These are phyloP conservation scores for Andrena bucephala DNA, from an alignment of 2,888 invertebrate genomes.

Conservation along the genomic window DNA sequence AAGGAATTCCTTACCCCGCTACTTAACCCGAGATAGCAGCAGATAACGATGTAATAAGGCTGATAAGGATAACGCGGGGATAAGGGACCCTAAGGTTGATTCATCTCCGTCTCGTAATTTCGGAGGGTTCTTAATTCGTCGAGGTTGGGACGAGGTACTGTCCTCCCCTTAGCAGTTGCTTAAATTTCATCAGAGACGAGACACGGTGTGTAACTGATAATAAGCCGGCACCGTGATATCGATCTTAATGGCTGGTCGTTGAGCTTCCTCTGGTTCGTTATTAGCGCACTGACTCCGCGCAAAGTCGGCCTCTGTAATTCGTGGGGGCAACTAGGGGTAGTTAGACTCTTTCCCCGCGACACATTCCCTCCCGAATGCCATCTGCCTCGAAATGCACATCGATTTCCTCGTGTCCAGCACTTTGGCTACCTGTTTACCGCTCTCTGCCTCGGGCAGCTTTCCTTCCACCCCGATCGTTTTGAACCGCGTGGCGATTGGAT, in stretches of 20 bases:
- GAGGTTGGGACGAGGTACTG: not conserved
- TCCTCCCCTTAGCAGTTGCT: constrained; percentile 17
- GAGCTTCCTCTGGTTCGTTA: constrained; percentile 8
- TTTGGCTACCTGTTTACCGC: constrained; percentile 7
- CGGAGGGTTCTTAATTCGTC: not conserved
- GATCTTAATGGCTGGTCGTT: constrained; percentile 34
- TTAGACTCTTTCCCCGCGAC: constrained; percentile 10
- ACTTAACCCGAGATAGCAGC: not conserved
- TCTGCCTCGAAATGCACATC: constrained; percentile 3
- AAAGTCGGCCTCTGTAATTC: constrained; percentile 12
- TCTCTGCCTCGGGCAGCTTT: not conserved
- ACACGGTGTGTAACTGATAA: constrained; percentile 16
- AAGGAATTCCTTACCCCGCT: not conserved
- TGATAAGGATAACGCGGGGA: not conserved
- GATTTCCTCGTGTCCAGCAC: not conserved
- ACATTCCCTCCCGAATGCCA: not conserved
- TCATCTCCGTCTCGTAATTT: not conserved
- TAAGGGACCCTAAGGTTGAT: not conserved
- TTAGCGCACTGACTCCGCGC: not conserved
- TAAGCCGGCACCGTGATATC: constrained; percentile 15
- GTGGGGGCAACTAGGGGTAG: not conserved
- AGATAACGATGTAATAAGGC: not conserved
- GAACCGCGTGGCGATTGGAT: constrained; percentile 37
- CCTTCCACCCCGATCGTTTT: not conserved
- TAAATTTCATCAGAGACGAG: constrained; percentile 16